phyloP scores from a whole-genome alignment of 1,140 invertebrate species.

The Tetraneura akinire region DNA sequence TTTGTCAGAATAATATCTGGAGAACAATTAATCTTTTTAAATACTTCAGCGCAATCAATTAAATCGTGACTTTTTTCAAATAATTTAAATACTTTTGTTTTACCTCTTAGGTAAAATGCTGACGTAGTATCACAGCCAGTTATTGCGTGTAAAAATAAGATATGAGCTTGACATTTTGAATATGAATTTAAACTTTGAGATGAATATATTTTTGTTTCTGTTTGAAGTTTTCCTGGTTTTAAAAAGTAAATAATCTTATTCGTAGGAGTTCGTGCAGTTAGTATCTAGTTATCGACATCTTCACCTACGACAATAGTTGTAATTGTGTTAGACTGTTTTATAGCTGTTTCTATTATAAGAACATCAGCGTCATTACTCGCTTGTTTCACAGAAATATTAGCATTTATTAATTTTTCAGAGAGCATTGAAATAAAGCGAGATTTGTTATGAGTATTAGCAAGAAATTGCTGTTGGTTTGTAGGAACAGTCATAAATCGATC shows the following conservation, averaged over 20 bases:
- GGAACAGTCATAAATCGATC: constrained; percentile 11
- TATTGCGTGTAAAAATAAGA: constrained; percentile 31
- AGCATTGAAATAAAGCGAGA: neutral
- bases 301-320: too few relatives aligned
- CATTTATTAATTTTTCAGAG: neutral
- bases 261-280: too few relatives aligned
- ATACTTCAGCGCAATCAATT: constrained; percentile 17
- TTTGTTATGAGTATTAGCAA: neutral
- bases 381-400: neutral
- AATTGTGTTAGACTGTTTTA: constrained; percentile 6
- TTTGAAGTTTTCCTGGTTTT: too few relatives aligned
- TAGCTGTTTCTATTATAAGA: neutral
- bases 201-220: too few relatives aligned
- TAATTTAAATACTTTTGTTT: constrained; percentile 17
- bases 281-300: too few relatives aligned
- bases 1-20: neutral
- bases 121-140: constrained; percentile 30
- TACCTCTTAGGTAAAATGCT: constrained; percentile 6
- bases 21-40: neutral
- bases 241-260: too few relatives aligned
- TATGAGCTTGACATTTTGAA: too few relatives aligned
- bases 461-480: constrained; percentile 7
- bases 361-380: neutral
- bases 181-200: too few relatives aligned
- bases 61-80: constrained; percentile 31